phyloP scores from a whole-genome alignment of 2,888 invertebrate species.

The Andricus quercusramuli region DNA sequence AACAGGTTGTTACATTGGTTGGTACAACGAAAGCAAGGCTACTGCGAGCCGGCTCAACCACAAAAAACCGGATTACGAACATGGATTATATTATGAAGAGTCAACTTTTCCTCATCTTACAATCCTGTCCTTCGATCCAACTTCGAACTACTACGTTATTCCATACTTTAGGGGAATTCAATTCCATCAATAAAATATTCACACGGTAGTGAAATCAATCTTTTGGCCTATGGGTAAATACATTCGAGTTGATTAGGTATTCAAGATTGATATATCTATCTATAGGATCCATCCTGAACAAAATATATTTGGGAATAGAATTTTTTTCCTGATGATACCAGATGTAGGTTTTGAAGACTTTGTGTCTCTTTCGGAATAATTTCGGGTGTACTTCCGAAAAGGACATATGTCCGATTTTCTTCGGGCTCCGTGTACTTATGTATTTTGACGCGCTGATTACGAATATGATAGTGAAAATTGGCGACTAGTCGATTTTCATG shows the following conservation, averaged over 20 bases:
- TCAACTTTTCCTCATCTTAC: constrained; percentile 6
- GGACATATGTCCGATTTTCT: no score
- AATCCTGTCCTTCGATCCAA: constrained; percentile 1
- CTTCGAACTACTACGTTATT: neutral
- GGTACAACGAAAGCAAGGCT: constrained; percentile 37
- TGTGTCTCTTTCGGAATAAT: no score
- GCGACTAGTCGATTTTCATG: no score
- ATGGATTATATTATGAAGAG: constrained; percentile 34
- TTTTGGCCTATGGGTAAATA: neutral
- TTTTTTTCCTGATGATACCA: no score
- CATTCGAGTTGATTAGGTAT: neutral
- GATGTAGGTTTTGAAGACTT: no score
- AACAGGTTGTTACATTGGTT: constrained; percentile 39
- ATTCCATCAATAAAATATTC: neutral
- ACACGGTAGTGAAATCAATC: neutral
- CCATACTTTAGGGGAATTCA: neutral
- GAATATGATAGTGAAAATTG: no score
- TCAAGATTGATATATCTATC: no score
- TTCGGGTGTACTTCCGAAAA: no score
- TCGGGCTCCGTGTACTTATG: no score
- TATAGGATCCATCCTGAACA: no score
- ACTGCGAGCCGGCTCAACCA: constrained; percentile 5
- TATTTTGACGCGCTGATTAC: no score
- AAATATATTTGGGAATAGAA: no score
- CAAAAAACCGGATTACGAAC: constrained; percentile 36